Conservation (phyloP, 2,797 vertebrate species). For the Basileuterus tristriatus region DNA sequence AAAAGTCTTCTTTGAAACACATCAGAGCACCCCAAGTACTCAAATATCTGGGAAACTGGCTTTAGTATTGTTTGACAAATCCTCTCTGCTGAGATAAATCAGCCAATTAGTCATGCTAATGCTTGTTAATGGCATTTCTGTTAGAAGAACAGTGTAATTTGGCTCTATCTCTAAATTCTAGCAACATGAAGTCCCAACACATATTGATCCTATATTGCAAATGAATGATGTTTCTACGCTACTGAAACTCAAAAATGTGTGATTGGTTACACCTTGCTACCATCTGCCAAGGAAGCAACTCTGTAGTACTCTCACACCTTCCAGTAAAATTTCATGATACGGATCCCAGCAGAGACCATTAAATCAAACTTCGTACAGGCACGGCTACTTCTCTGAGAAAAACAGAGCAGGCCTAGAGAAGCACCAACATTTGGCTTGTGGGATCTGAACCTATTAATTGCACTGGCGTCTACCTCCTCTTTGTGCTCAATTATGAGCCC, state of each 20-base stretch:
- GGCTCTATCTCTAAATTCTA: slow-evolving; percentile 50
- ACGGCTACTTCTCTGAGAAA: slow-evolving; percentile 44
- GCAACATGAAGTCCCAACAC: not conserved
- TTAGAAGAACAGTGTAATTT: not conserved
- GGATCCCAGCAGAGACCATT: slow-evolving; percentile 47
- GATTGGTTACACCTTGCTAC: slow-evolving; percentile 38
- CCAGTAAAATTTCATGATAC: slow-evolving; percentile 54
- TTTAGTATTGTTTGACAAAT: not conserved
- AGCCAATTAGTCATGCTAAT: not conserved
- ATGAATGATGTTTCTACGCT: not conserved
- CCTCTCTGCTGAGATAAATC: not conserved
- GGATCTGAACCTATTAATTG: slow-evolving; percentile 64
- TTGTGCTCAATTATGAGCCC: slow-evolving; percentile 37
- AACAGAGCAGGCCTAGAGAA: slow-evolving; percentile 34
- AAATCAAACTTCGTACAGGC: slow-evolving; percentile 30
- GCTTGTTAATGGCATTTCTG: not conserved
- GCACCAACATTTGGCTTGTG: not conserved
- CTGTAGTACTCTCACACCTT: slow-evolving; percentile 29
- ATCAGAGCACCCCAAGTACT: not conserved
- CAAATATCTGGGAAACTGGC: not conserved
- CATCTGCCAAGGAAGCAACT: slow-evolving; percentile 15
- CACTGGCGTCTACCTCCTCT: slow-evolving; percentile 1
- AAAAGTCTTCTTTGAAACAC: not conserved
- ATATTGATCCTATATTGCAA: slow-evolving; percentile 28
- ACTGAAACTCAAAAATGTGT: slow-evolving; percentile 8